Conservation (phyloP, 2,113 vertebrate species). For the Leucopsar rothschildi region DNA sequence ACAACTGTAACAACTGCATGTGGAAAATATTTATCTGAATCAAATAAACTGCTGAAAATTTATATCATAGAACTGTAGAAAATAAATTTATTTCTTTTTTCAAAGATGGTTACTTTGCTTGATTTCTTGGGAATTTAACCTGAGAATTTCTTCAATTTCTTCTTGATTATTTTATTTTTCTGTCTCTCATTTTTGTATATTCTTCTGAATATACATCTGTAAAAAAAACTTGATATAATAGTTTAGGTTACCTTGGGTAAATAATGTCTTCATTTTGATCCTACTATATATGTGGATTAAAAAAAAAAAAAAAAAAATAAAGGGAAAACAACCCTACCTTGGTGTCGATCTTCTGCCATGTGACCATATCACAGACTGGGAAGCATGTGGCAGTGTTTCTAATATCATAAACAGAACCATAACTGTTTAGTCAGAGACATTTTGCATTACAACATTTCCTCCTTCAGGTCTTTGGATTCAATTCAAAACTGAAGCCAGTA, state of each 20-base stretch:
- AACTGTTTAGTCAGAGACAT: constrained; percentile 17
- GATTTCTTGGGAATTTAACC: background rate
- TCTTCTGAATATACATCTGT: background rate
- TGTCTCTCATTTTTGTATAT: background rate
- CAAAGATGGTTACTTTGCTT: background rate
- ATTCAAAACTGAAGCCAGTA: background rate
- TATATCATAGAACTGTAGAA: background rate
- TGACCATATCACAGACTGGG: background rate
- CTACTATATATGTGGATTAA: background rate
- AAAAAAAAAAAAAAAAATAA: background rate
- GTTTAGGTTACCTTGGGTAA: background rate
- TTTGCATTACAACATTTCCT: background rate
- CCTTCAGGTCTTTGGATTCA: background rate
- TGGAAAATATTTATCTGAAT: background rate
- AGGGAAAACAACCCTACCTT: background rate
- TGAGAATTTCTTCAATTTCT: background rate
- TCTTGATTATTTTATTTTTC: background rate
- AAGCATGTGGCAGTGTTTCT: constrained; percentile 7
- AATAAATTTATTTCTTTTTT: background rate
- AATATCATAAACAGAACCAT: constrained; percentile 19
- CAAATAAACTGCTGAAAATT: background rate
- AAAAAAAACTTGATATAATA: background rate
- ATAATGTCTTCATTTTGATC: background rate
- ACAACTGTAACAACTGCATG: background rate
- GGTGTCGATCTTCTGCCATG: background rate